A percentile compares a stretch with the other conserved stretches of the same genome.
Evolutionary conservation across 2,888 invertebrate species (phyloP).

Genomic region (Eupithecia dodoneata): DNA sequence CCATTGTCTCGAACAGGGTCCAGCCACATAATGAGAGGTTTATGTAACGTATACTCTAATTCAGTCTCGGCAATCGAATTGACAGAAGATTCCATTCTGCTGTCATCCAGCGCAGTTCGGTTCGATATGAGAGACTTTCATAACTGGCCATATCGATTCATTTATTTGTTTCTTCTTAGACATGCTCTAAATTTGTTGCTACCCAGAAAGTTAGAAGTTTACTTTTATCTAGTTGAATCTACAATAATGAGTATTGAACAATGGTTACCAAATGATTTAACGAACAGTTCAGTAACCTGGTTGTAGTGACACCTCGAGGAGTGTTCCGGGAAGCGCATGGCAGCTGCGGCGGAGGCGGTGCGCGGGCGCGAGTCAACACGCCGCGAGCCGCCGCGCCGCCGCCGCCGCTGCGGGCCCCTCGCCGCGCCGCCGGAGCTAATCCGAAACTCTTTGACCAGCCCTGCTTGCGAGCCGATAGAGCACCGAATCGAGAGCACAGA

Average conservation of each 20-base stretch:
- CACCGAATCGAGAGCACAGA: conserved; percentile 35
- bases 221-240: not conserved
- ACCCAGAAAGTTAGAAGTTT: not conserved
- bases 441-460: conserved; percentile 74
- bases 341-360: conserved; percentile 51
- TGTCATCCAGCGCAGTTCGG: conserved; percentile 16
- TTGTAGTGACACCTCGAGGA: conserved; percentile 29
- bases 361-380: conserved; percentile 61
- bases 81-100: conserved; percentile 16
- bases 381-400: conserved; percentile 24
- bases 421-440: conserved; percentile 60
- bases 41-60: conserved; percentile 10
- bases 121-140: conserved; percentile 12
- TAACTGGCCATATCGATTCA: not conserved
- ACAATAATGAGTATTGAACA: not conserved
- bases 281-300: conserved; percentile 28
- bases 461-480: conserved; percentile 61
- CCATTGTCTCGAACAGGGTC: not conserved
- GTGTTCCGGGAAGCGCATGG: conserved; percentile 36
- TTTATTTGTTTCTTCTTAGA: not conserved
- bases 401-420: conserved; percentile 50
- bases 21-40: not conserved
- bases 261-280: not conserved
- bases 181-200: not conserved
- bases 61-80: not conserved